Percentiles rank a stretch among this genome's conserved stretches.
Conservation (phyloP, 1,140 invertebrate genomes). For the Drosophila triauraria region DNA sequence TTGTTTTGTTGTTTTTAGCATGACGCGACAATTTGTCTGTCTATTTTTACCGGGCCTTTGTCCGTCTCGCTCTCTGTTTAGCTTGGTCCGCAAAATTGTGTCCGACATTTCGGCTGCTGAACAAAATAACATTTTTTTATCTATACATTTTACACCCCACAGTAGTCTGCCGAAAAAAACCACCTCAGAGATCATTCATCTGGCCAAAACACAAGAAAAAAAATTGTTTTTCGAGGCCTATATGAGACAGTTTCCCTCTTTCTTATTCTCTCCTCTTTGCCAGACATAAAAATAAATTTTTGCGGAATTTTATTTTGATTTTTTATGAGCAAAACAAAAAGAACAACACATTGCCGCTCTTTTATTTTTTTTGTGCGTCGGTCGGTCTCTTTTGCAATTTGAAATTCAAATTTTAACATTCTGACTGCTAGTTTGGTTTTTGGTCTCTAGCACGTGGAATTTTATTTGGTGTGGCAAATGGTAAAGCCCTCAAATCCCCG, state of each 20-base stretch:
- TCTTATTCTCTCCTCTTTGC: slow-evolving; percentile 1
- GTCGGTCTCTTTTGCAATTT: slow-evolving; percentile 51
- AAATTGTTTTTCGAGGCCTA: slow-evolving; percentile 68
- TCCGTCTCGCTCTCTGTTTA: slow-evolving; percentile 13
- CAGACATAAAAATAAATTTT: slow-evolving; percentile 65
- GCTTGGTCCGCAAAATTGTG: slow-evolving; percentile 41
- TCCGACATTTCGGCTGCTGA: slow-evolving; percentile 43
- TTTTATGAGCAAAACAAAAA: slow-evolving; percentile 40
- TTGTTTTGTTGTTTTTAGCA: slow-evolving; percentile 50
- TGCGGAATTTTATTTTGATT: slow-evolving; percentile 77
- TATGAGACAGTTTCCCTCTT: slow-evolving; percentile 25
- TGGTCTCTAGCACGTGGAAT: slow-evolving; percentile 38
- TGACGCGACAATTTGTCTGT: slow-evolving; percentile 81
- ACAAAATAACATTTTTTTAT: slow-evolving; percentile 38
- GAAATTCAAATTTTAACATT: slow-evolving; percentile 64
- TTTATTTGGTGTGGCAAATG: slow-evolving; percentile 24
- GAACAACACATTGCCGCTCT: slow-evolving; percentile 34
- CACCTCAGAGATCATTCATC: slow-evolving; percentile 51
- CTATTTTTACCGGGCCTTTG: slow-evolving; percentile 62
- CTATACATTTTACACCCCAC: slow-evolving; percentile 1
- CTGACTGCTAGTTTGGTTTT: slow-evolving; percentile 21
- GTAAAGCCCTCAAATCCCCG: slow-evolving; percentile 6
- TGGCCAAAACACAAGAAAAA: slow-evolving; percentile 6
- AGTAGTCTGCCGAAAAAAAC: slow-evolving; percentile 22
- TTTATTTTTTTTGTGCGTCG: slow-evolving; percentile 1